Evolutionary conservation across 2,113 vertebrate genomes (phyloP), one percentile per base, ranked within the genome.

Genomic region (Cariama cristata): DNA sequence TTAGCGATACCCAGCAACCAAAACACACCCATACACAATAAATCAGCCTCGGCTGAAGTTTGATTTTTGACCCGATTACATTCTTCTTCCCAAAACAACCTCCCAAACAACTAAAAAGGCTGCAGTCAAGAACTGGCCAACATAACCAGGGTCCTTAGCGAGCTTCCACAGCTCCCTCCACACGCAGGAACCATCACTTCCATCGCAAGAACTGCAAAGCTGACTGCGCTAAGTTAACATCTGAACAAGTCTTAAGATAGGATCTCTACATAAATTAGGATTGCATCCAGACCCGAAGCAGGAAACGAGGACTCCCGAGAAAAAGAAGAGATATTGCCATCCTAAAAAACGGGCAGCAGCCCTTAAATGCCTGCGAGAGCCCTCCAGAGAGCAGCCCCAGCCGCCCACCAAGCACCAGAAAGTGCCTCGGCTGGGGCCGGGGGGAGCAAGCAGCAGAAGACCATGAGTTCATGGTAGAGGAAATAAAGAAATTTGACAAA

Each of bases 181-280:
- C 62, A 75, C 0, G 0, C 50, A 62, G 94, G 42, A 91, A 76
- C 68, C 71, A 87, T 73, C 84, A 81, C 76, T 84, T 92, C 62
- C 55, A 83, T 28, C 24, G 2, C 75, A 82, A 40, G 74, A 90
- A 71, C 69, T 40, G 81, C 76, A 94, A 86, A 94, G 80, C 86
- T 91, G 73, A 27, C 64, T 93, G 56, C 68, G 91, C 26, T 30
- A 86, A 81, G 30, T 66, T 83, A 86, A 93, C 86, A 89, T 76
- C 74, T 82, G 53, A 96, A 64, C 26, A 63, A 90, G 49, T 72
- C 90, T 85, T 50, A 87, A 90, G 60, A 94, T 21, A 73, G 52
- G 76, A 90, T 79, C 86, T 85, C 69, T 60, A 75, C 73, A 85
- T 87, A 89, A 89, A 84, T 93, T 79, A 95, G 92, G 71, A 93